A percentile compares a stretch with the other conserved stretches of the same genome.
phyloP scores from a whole-genome alignment of 2,113 vertebrate species.

The Muscicapa adusta region DNA sequence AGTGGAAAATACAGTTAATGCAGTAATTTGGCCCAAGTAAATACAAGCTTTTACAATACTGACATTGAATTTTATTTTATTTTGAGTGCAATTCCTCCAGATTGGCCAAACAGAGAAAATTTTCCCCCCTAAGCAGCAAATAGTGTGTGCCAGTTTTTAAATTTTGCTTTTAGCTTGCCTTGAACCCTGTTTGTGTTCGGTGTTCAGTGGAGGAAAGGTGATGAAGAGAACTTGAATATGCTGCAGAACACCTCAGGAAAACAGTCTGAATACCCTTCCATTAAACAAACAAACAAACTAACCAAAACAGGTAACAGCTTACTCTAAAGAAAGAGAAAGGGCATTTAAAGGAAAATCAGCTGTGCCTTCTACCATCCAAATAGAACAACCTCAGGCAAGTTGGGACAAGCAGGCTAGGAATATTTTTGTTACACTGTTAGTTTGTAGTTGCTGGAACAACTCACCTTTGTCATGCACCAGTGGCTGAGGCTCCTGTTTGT shows the following conservation, averaged over 20 bases:
- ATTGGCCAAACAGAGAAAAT: neutral
- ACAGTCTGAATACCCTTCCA: neutral
- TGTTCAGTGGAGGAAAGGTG: neutral
- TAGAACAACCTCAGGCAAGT: neutral
- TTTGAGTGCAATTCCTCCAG: neutral
- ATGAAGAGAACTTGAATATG: neutral
- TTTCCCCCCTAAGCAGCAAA: neutral
- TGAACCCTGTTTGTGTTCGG: neutral
- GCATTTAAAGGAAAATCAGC: neutral
- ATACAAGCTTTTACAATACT: neutral
- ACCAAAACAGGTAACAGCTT: neutral
- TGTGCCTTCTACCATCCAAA: constrained; percentile 3
- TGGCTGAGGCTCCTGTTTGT: constrained; percentile 26
- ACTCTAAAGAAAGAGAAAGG: neutral
- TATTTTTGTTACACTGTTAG: neutral
- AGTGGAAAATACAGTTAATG: constrained; percentile 26
- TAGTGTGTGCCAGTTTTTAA: neutral
- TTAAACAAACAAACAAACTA: neutral
- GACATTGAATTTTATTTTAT: constrained; percentile 2
- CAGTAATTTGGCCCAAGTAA: constrained; percentile 9
- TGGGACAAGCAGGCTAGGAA: neutral
- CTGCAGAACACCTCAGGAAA: neutral
- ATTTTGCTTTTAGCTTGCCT: neutral
- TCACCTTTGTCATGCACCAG: constrained; percentile 18
- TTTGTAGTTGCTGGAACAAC: constrained; percentile 7